Evolutionary conservation across 2,797 vertebrate genomes (phyloP).

Genomic region (Erethizon dorsatum): DNA sequence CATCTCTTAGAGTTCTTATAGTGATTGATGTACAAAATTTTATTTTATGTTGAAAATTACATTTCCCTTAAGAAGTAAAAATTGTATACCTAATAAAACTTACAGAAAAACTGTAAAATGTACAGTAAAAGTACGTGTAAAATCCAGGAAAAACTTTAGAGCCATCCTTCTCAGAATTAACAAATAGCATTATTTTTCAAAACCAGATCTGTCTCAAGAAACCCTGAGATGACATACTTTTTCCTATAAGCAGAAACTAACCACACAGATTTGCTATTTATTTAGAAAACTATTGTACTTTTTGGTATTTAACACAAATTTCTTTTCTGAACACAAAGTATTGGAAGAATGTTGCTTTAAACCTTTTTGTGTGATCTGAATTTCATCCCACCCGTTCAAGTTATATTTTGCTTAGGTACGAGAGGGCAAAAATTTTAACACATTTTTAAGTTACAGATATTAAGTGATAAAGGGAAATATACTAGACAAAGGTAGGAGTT

Average conservation of each 20-base stretch:
- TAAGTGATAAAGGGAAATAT: not conserved
- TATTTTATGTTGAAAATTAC: slow-evolving; percentile 80
- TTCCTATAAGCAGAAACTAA: slow-evolving; percentile 41
- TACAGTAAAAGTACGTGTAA: slow-evolving; percentile 66
- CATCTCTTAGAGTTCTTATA: not conserved
- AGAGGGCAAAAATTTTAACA: not conserved
- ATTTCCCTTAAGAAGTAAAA: slow-evolving; percentile 87
- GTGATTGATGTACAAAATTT: slow-evolving; percentile 71
- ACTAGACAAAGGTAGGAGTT: not conserved
- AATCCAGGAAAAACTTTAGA: slow-evolving; percentile 58
- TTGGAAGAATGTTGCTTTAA: slow-evolving; percentile 67
- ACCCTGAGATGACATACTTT: slow-evolving; percentile 50
- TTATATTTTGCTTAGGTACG: not conserved
- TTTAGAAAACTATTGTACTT: slow-evolving; percentile 71
- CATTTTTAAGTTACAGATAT: not conserved
- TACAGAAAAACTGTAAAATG: slow-evolving; percentile 76
- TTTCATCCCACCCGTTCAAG: not conserved
- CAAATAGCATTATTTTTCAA: slow-evolving; percentile 32
- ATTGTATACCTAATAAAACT: slow-evolving; percentile 73
- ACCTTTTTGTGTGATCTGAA: slow-evolving; percentile 20
- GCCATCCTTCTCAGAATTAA: slow-evolving; percentile 51
- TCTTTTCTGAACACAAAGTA: slow-evolving; percentile 73
- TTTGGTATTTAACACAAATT: slow-evolving; percentile 82
- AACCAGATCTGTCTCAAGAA: slow-evolving; percentile 23
- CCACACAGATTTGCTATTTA: slow-evolving; percentile 41